Conservation (phyloP, 2,888 invertebrate genomes). For the Brachypterus glaber region DNA sequence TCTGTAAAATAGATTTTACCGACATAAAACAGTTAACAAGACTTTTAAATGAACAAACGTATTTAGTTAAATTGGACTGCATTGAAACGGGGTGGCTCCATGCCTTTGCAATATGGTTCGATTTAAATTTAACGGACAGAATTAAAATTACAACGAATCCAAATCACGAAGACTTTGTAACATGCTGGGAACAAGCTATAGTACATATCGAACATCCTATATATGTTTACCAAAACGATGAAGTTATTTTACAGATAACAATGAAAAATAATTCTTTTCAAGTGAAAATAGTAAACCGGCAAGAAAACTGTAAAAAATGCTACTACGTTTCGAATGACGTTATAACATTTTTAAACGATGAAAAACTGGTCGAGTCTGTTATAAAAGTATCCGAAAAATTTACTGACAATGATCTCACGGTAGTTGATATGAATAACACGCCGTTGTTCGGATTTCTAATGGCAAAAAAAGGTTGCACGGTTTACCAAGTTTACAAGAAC, state of each 20-base stretch:
- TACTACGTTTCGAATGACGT: conserved; percentile 29
- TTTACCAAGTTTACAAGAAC: conserved; percentile 42
- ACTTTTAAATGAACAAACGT: conserved; percentile 25
- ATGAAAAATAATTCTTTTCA: too few relatives aligned
- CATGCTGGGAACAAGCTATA: conserved; percentile 73
- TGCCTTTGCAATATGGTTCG: conserved; percentile 64
- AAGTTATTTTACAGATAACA: too few relatives aligned
- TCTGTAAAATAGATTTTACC: conserved; percentile 56
- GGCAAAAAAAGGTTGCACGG: conserved; percentile 43
- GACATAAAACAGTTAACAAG: conserved; percentile 43
- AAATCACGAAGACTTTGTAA: conserved; percentile 38
- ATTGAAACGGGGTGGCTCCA: too few relatives aligned
- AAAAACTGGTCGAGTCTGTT: conserved; percentile 31
- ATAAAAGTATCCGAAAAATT: conserved; percentile 25
- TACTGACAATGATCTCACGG: conserved; percentile 32
- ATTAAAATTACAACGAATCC: conserved; percentile 55
- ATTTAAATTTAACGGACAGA: conserved; percentile 55
- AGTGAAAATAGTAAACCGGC: too few relatives aligned
- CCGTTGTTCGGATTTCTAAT: conserved; percentile 53
- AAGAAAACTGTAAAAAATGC: too few relatives aligned
- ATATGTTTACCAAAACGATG: too few relatives aligned
- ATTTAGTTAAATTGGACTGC: too few relatives aligned
- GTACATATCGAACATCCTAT: conserved; percentile 49
- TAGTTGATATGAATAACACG: conserved; percentile 53
- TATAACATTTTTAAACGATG: conserved; percentile 34